Conservation (phyloP, 1,140 invertebrate genomes). For the Drosophila bocki region DNA sequence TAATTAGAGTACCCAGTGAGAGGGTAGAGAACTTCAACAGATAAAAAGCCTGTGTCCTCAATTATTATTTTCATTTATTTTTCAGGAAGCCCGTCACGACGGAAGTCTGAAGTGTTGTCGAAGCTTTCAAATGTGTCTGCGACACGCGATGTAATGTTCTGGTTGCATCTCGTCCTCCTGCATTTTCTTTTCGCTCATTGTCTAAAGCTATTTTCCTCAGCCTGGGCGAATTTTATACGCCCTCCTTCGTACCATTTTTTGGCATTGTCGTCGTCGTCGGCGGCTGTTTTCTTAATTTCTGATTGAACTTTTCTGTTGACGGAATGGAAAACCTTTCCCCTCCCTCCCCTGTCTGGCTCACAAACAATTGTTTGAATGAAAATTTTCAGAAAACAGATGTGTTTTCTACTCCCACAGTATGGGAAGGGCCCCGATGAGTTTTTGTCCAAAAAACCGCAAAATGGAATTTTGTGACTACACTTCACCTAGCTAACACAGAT, state of each 20-base stretch:
- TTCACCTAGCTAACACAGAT: constrained; percentile 10
- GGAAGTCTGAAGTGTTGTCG: constrained; percentile 79
- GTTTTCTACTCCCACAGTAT: constrained; percentile 35
- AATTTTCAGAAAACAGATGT: constrained; percentile 76
- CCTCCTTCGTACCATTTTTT: constrained; percentile 64
- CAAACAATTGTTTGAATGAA: constrained; percentile 70
- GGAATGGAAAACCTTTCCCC: constrained; percentile 59
- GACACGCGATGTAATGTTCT: constrained; percentile 74
- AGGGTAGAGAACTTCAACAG: constrained; percentile 8
- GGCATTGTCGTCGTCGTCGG: constrained; percentile 34
- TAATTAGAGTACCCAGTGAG: background rate
- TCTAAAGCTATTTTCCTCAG: constrained; percentile 67
- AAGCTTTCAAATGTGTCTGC: constrained; percentile 75
- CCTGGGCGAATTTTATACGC: constrained; percentile 57
- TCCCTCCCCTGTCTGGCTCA: constrained; percentile 46
- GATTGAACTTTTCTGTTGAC: constrained; percentile 83
- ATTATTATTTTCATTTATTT: constrained; percentile 53
- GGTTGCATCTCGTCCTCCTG: constrained; percentile 22
- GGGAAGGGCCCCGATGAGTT: constrained; percentile 63
- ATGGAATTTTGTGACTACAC: constrained; percentile 53
- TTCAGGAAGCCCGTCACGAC: constrained; percentile 35
- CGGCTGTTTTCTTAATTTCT: constrained; percentile 83
- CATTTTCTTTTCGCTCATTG: constrained; percentile 52
- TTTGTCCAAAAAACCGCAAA: constrained; percentile 54
- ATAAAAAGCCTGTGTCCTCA: constrained; percentile 38